These are phyloP conservation scores for Gortyna flavago DNA, from an alignment of 2,888 invertebrate species.

Conservation along the genomic window DNA sequence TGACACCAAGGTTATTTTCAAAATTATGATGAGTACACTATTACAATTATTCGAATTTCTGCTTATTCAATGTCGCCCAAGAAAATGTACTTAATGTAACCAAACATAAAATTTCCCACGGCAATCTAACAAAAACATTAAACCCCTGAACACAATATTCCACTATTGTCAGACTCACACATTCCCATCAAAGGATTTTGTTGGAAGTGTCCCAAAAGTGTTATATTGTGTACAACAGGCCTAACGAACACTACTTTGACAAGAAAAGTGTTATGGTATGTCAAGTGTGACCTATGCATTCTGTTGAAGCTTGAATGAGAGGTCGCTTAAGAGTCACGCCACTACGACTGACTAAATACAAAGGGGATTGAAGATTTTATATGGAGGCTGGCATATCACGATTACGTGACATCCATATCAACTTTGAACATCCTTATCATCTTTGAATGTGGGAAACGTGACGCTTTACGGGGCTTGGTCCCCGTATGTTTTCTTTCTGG, in stretches of 20 bases:
- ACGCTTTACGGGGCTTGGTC: neutral
- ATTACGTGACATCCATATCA: neutral
- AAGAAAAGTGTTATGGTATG: conserved; percentile 7
- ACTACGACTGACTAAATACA: neutral
- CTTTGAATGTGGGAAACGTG: neutral
- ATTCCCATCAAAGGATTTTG: neutral
- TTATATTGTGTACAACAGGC: conserved; percentile 1
- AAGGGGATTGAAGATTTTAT: neutral
- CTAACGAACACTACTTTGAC: conserved; percentile 23
- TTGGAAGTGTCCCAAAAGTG: conserved; percentile 27
- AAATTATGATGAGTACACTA: neutral
- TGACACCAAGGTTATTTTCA: conserved; percentile 13
- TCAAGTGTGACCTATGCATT: neutral
- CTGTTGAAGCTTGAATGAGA: neutral
- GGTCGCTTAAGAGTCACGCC: neutral
- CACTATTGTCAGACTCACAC: neutral
- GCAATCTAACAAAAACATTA: conserved; percentile 32
- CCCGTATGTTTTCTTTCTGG: neutral
- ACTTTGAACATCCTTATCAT: neutral
- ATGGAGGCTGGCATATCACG: neutral
- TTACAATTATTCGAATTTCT: neutral
- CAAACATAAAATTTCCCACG: conserved; percentile 18
- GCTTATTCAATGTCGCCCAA: neutral
- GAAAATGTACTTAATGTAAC: neutral
- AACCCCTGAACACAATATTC: conserved; percentile 12